Percentiles rank a stretch among this genome's conserved stretches.
Conservation (phyloP, 1,140 invertebrate genomes). For the Panagrolaimus sp. region DNA sequence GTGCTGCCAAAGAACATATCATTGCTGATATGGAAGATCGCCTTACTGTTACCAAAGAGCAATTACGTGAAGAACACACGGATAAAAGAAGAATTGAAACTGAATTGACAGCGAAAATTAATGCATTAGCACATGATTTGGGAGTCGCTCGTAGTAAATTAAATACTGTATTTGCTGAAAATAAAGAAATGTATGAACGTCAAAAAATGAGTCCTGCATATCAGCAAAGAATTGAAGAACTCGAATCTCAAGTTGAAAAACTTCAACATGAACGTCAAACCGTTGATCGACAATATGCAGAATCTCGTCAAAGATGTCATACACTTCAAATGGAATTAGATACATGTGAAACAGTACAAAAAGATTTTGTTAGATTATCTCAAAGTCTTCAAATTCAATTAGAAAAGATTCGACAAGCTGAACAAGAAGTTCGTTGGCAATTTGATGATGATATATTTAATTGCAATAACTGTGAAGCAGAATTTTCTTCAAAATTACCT, state of each 20-base stretch:
- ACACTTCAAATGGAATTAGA: conserved; percentile 76
- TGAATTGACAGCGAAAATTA: conserved; percentile 70
- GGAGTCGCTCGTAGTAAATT: conserved; percentile 62
- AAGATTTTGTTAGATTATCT: conserved; percentile 91
- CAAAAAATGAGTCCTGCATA: conserved; percentile 26
- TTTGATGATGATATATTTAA: conserved; percentile 61
- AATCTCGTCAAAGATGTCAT: conserved; percentile 24
- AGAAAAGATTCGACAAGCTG: conserved; percentile 37
- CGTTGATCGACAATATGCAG: conserved; percentile 5
- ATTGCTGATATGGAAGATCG: conserved; percentile 70
- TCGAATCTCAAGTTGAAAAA: conserved; percentile 30
- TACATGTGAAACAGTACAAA: conserved; percentile 88
- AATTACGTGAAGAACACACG: conserved; percentile 63
- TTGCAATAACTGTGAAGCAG: conserved; percentile 59
- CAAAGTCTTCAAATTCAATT: conserved; percentile 33
- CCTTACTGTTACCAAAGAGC: conserved; percentile 68
- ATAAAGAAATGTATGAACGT: conserved; percentile 48
- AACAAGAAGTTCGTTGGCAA: conserved; percentile 60
- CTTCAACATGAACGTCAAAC: conserved; percentile 23
- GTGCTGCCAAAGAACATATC: conserved; percentile 75
- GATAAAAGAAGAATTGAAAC: conserved; percentile 34
- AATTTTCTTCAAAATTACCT: conserved; percentile 47
- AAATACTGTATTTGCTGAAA: conserved; percentile 35
- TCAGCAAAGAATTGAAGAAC: conserved; percentile 31
- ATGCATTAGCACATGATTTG: conserved; percentile 63